These are phyloP conservation scores for Gymnogyps californianus DNA, from an alignment of 2,113 vertebrate genomes.

Conservation along the genomic window DNA sequence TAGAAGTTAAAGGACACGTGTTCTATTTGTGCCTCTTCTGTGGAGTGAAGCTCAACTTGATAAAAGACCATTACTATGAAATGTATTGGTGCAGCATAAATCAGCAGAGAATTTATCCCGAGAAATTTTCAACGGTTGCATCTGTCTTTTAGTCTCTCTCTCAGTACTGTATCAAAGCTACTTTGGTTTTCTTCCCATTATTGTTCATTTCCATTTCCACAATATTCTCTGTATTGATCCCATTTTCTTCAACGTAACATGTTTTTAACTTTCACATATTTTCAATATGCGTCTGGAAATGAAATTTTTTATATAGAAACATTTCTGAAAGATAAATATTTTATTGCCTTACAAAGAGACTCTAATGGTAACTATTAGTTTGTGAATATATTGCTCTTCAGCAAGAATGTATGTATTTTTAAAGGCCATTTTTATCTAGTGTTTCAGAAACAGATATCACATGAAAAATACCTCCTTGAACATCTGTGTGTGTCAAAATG, in stretches of 20 bases:
- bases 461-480: neutral
- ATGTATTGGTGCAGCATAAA: neutral
- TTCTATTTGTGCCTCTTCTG: neutral
- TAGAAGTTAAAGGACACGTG: neutral
- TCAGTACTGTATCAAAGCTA: neutral
- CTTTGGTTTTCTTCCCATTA: neutral
- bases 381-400: neutral
- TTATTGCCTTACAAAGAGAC: neutral
- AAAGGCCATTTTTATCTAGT: neutral
- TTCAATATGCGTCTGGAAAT: neutral
- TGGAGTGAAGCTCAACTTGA: neutral
- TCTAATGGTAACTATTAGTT: neutral
- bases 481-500: neutral
- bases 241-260: neutral
- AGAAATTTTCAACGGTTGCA: neutral
- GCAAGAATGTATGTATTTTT: neutral
- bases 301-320: neutral
- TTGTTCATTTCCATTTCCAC: neutral
- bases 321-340: neutral
- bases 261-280: neutral
- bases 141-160: neutral
- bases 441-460: neutral
- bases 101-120: neutral
- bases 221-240: neutral
- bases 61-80: neutral